Evolutionary conservation across 2,888 invertebrate species (phyloP).

Genomic region (Lasiommata megera): DNA sequence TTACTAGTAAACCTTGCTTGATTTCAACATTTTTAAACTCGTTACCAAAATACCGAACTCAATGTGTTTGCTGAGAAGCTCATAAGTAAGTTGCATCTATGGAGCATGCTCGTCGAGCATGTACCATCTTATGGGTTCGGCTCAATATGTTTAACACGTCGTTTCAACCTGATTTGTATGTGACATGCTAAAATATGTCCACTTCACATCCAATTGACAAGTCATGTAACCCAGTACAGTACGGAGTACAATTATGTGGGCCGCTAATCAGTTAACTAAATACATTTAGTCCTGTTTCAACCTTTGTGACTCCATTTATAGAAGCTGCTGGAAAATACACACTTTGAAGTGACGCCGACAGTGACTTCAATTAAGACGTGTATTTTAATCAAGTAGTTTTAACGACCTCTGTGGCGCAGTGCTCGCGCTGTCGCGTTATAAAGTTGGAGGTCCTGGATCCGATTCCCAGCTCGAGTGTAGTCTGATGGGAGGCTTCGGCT

Average conservation of each 20-base stretch:
- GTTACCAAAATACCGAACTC: too few species aligned
- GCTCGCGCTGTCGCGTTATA: too few species aligned
- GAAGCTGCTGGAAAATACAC: background rate
- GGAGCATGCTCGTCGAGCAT: background rate
- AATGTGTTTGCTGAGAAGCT: too few species aligned
- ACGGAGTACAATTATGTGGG: background rate
- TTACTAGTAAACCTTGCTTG: too few species aligned
- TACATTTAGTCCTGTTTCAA: background rate
- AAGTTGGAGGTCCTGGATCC: too few species aligned
- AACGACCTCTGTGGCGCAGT: too few species aligned
- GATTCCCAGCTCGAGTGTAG: too few species aligned
- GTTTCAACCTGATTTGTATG: background rate
- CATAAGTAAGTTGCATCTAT: too few species aligned
- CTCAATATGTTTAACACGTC: background rate
- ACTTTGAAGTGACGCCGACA: background rate
- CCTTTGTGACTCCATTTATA: background rate
- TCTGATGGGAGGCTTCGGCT: too few species aligned
- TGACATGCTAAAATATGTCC: conserved; percentile 5
- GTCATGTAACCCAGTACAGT: conserved; percentile 1
- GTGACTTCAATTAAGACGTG: too few species aligned
- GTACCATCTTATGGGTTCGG: background rate
- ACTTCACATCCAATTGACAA: conserved; percentile 5
- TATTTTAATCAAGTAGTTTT: too few species aligned
- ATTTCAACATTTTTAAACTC: too few species aligned
- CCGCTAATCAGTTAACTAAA: background rate